Evolutionary conservation across 2,113 vertebrate genomes (phyloP).

Genomic region (Eonycteris spelaea): DNA sequence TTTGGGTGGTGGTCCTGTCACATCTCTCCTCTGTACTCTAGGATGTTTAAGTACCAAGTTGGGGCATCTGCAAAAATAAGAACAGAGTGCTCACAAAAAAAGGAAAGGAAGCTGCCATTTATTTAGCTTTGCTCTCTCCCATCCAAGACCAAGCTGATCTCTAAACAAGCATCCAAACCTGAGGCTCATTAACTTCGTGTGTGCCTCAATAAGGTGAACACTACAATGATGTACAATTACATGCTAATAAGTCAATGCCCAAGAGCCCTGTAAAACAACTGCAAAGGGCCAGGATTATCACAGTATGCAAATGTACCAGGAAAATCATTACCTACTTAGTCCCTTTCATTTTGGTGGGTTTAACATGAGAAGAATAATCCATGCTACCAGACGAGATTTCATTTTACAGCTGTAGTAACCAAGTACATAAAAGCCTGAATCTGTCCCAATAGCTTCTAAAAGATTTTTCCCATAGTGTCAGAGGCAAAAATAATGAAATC

Average conservation of each 20-base stretch:
- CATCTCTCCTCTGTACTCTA: not conserved
- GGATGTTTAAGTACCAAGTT: not conserved
- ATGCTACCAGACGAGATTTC: constrained; percentile 71
- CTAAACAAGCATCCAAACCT: constrained; percentile 71
- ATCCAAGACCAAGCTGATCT: constrained; percentile 41
- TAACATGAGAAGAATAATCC: constrained; percentile 64
- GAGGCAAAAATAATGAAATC: constrained; percentile 78
- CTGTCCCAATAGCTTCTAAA: constrained; percentile 78
- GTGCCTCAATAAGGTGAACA: constrained; percentile 76
- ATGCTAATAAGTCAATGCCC: constrained; percentile 81
- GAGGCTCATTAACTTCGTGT: constrained; percentile 78
- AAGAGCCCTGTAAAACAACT: constrained; percentile 78
- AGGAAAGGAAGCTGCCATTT: not conserved
- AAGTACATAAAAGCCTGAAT: constrained; percentile 80
- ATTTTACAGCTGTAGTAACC: constrained; percentile 80
- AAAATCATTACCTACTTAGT: constrained; percentile 77
- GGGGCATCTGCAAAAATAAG: not conserved
- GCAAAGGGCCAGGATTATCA: constrained; percentile 78
- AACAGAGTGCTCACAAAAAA: not conserved
- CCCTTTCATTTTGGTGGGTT: constrained; percentile 64
- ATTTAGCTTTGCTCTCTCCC: constrained; percentile 19
- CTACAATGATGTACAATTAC: constrained; percentile 78
- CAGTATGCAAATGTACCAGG: constrained; percentile 78
- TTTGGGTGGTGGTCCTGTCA: not conserved
- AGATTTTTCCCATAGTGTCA: constrained; percentile 73